Base-by-base conservation (phyloP, 2,888 invertebrate species). In the Rhorus exstirpatorius region DNA sequence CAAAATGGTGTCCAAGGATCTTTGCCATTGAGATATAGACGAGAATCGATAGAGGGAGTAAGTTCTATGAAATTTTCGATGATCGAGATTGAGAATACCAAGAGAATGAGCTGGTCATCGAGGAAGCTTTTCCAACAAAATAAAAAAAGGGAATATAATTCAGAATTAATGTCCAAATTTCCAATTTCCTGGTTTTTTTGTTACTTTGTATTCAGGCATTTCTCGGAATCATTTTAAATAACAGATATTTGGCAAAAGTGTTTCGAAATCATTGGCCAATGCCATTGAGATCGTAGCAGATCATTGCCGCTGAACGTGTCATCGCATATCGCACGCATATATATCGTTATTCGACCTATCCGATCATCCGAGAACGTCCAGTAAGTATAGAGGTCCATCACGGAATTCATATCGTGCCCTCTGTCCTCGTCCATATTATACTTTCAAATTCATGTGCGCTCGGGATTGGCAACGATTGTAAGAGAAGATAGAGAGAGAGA, bases 361-460 rank as follows among this genome's bases (percentile, higher is more conserved):
- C 53, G 14, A 78, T 70, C 55, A 44, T 81, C 53, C 63, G 38
- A 46, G 35, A 75, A 60, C 51, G 75, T 75, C 60, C 75, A 24
- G 60, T 74, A 70, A 75, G 75, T 63, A 75, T 68, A 68, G 55
- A 67, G 53, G 63, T 74, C 44, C 51, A 79, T 60, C 51, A 17
- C 19, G 38, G 67, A 71, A 75, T 82, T 67, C 68, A 72, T 72
- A 44, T 49, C 71, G 41, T 44, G 7, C 26, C 12, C 35, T 24
- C 7, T 51, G 49, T 60, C 10, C 51, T 67, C 60, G 21, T 67
- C 24, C 17, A 21, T 78, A 91, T 91, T 91, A 90, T 89, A 91
- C 90, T 90, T 91, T 90, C 86, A 90, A 90, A 90, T 90, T 85
- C 78, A 76, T 75, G 81, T 83, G 80, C 70, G 75, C 81, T 76